Base-by-base conservation (phyloP, 2,888 invertebrate genomes). In the Leucophenga montana region DNA sequence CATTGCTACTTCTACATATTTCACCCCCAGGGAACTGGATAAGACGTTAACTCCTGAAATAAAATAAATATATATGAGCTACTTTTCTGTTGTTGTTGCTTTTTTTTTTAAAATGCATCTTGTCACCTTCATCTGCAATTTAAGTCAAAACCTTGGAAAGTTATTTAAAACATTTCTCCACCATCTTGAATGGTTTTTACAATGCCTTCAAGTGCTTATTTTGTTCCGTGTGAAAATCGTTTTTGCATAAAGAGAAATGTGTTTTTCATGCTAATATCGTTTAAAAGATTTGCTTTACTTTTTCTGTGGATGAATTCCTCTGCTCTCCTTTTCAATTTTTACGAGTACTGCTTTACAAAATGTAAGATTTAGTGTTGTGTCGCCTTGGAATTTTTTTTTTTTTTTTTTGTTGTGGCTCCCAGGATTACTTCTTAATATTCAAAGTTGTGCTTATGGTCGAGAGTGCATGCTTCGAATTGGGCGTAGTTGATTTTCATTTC, bases 251-350 rank as follows among this genome's bases (percentile, higher is more conserved):
- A 82, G 84, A 82, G 77, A 84, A 82, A 82, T 82, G 81, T 75
- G 82, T 82, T 82, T 82, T 82, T 84, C 84, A 82, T 82, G 82
- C 82, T 82, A 82, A 82, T 82, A 77, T 79, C 84, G 78, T 81
- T 69, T 82, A 82, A 82, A 83, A 80, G 83, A 83, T 79, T 77
- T 77, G 64, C 71, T 56, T 39, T 68, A 53, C 9, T 14, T 22
- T 20, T 64, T 64, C 48, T 46, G 5, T 46, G 14, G 46, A 6
- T 3, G 4, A 27, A 11, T 39, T 39, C 11, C 39, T 8, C 1
- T 39, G 11, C 39, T 39, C 57, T 27, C 27, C 46, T 64, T 48
- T 39, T 31, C 31, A 39, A 33, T 62, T 20, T 46, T 46, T 20
- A 22, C n/a, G n/a, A n/a, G n/a, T n/a, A n/a, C 46, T 62, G 22